Evolutionary conservation across 2,113 vertebrate species (phyloP), one percentile per base, ranked within the genome.

Genomic region (Callospermophilus lateralis): DNA sequence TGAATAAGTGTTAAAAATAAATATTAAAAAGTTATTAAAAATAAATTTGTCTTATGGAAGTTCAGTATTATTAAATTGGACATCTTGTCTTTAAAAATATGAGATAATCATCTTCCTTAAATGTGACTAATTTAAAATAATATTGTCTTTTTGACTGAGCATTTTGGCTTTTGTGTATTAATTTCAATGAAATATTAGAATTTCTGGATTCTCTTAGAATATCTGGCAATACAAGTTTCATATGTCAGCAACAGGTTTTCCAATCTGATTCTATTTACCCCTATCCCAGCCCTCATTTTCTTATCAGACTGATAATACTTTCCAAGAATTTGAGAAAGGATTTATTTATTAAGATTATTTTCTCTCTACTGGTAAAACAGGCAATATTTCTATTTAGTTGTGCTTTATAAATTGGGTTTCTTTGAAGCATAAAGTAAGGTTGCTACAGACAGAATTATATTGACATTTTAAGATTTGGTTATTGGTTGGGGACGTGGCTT

Each of bases 351-450:
- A 73, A 81, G 84, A 90, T 10, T 85, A 51, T 86, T 85, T 93
- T 85, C 37, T 34, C 45, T 89, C 32, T 8, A 51, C 16, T 92
- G 55, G 79, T 90, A 94, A 93, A 95, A 81, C 32, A 94, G 65
- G 8, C n/a, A 63, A 16, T 73, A 32, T 91, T 86, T 90, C 53
- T 89, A 5, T 78, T 28, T 8, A 26, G 48, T 34, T 94, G 1
- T 72, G 4, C 42, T 90, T 53, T 90, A 58, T 68, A 37, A 74
- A 73, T 73, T 84, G 42, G 30, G 20, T 73, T 95, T 87, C 65
- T 93, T 94, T 97, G n/a, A 95, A 72, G 39, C n/a, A 17, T 28
- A 61, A 86, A 83, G 61, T 30, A 79, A 90, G 30, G 45, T 95
- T 81, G 30, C 39, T 83, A 39, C 48, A 65, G 93, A 68, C 67